A percentile compares a stretch with the other conserved stretches of the same genome.
phyloP scores from a whole-genome alignment of 2,797 vertebrate species.

The Gobio occitaniae region DNA sequence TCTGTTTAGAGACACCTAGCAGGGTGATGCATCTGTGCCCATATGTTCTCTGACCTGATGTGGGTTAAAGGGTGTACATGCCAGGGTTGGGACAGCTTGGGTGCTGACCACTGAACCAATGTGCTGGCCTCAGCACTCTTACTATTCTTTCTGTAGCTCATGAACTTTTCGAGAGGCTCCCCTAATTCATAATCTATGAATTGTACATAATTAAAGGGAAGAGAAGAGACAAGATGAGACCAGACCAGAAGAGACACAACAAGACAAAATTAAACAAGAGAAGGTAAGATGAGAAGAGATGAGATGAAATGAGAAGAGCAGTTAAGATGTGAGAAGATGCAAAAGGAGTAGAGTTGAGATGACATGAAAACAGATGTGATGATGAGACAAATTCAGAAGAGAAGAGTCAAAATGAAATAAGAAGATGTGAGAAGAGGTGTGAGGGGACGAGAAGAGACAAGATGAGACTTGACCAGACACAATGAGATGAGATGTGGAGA shows the following conservation, averaged over 20 bases:
- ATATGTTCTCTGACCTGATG: slow-evolving; percentile 24
- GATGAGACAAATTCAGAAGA: not conserved
- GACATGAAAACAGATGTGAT: not conserved
- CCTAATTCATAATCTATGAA: not conserved
- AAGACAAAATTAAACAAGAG: not conserved
- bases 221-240: not conserved
- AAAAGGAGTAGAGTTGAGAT: not conserved
- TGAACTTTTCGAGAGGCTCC: not conserved
- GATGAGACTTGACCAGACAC: not conserved
- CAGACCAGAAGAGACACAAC: not conserved
- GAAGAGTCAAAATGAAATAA: not conserved
- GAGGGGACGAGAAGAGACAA: not conserved
- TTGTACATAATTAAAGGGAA: not conserved
- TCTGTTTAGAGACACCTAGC: slow-evolving; percentile 52
- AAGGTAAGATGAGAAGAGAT: not conserved
- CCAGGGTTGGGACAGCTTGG: not conserved
- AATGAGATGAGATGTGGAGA: not conserved
- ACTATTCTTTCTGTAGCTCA: not conserved
- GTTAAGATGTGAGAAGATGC: not conserved
- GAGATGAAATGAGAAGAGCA: not conserved
- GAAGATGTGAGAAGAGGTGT: not conserved
- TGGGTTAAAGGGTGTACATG: not conserved
- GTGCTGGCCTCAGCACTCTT: slow-evolving; percentile 15
- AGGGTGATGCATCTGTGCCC: slow-evolving; percentile 34
- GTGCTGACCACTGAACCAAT: slow-evolving; percentile 20